Conservation (phyloP, 2,113 vertebrate genomes). For the Chaetodon auriga region DNA sequence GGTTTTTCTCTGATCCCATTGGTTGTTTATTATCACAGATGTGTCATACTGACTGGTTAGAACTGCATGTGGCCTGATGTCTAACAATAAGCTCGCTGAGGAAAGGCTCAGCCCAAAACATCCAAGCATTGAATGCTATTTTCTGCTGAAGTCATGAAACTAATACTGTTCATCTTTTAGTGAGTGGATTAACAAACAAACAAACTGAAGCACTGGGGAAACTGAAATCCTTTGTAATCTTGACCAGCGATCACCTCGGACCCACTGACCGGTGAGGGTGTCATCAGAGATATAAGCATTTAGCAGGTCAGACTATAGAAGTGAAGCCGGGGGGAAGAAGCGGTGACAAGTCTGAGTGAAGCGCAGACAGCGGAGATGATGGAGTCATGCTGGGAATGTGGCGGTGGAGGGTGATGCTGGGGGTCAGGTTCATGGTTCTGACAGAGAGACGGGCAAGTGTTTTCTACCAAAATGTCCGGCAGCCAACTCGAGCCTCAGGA, state of each 20-base stretch:
- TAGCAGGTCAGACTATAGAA: slow-evolving; percentile 17
- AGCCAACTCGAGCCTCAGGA: slow-evolving; percentile 50
- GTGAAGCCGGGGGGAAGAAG: neutral
- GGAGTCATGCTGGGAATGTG: slow-evolving; percentile 54
- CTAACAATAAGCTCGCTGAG: no score
- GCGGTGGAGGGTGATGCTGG: neutral
- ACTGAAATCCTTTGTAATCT: neutral
- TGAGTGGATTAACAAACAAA: neutral
- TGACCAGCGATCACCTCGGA: neutral
- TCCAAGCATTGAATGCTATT: no score
- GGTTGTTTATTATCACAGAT: no score
- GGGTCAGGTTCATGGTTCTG: slow-evolving; percentile 36
- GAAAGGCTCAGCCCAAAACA: no score
- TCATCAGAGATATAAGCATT: neutral
- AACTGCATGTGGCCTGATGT: no score
- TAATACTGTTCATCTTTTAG: no score
- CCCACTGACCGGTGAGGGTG: neutral
- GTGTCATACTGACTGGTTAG: no score
- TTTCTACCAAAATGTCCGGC: neutral
- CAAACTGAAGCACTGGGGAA: neutral
- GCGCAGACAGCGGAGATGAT: slow-evolving; percentile 30
- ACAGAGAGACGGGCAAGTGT: slow-evolving; percentile 5
- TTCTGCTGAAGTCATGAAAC: no score
- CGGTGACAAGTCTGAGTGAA: slow-evolving; percentile 46
- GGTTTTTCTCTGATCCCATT: no score